A percentile compares a stretch with the other conserved stretches of the same genome.
Evolutionary conservation across 2,113 vertebrate species (phyloP).

Genomic region (Oryzias javanicus): DNA sequence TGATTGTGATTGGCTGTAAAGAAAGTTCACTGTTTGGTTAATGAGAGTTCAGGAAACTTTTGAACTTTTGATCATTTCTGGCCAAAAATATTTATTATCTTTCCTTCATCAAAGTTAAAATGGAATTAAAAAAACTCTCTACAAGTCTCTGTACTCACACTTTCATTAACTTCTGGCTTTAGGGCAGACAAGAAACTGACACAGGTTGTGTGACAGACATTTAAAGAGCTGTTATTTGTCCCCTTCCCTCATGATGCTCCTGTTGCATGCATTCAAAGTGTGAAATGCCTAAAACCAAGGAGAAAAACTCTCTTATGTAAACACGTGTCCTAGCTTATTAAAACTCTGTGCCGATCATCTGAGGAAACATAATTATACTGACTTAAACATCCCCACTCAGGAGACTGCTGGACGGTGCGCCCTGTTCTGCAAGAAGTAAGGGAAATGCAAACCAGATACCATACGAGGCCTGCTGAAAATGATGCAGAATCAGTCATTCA

Average conservation of each 20-base stretch:
- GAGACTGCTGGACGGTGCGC: conserved; percentile 53
- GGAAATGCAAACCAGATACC: conserved; percentile 60
- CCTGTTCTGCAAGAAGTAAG: conserved; percentile 27
- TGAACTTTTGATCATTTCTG: too few species aligned
- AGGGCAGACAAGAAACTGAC: conserved; percentile 16
- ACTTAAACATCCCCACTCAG: conserved; percentile 31
- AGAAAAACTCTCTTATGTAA: conserved; percentile 18
- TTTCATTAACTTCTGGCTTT: background rate
- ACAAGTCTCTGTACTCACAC: too few species aligned
- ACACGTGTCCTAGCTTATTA: conserved; percentile 37
- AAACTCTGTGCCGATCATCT: conserved; percentile 27
- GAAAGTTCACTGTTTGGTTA: too few species aligned
- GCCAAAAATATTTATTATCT: too few species aligned
- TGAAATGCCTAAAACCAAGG: conserved; percentile 20
- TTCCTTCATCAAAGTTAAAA: too few species aligned
- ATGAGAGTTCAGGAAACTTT: too few species aligned
- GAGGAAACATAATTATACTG: conserved; percentile 28
- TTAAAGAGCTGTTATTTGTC: conserved; percentile 31
- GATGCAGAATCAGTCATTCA: conserved; percentile 75
- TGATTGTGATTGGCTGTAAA: too few species aligned
- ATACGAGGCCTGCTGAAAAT: conserved; percentile 56
- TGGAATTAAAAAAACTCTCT: too few species aligned
- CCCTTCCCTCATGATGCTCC: conserved; percentile 9
- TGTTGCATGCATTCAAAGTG: conserved; percentile 22
- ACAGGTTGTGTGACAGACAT: conserved; percentile 25